A percentile compares a stretch with the other conserved stretches of the same genome.
Conservation (phyloP, 1,140 invertebrate genomes). For the Cherax destructor region DNA sequence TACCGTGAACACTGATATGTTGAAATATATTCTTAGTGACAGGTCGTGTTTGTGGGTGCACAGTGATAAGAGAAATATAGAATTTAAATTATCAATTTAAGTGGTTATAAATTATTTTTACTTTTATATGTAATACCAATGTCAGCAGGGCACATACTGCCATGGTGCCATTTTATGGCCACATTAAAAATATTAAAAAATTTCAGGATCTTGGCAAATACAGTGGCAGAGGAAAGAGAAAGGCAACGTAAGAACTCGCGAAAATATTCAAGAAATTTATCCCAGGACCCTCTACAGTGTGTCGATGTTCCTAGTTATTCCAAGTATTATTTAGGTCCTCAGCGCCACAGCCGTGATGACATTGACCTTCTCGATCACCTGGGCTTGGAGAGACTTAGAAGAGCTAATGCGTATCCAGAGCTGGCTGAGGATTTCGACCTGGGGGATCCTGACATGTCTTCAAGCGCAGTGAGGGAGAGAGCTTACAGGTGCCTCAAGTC, state of each 20-base stretch:
- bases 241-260: constrained; percentile 38
- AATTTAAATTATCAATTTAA: not conserved
- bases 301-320: no score
- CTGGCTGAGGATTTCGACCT: constrained; percentile 30
- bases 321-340: not conserved
- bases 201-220: constrained; percentile 47
- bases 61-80: no score
- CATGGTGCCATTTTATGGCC: no score
- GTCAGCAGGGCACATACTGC: no score
- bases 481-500: constrained; percentile 1
- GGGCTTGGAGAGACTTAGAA: constrained; percentile 13
- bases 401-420: constrained; percentile 7
- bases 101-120: no score
- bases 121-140: no score
- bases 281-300: not conserved
- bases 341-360: not conserved
- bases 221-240: constrained; percentile 46
- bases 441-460: constrained; percentile 14
- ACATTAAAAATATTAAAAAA: no score
- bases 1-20: no score
- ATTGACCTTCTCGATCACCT: constrained; percentile 30
- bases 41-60: no score
- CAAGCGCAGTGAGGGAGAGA: not conserved
- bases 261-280: constrained; percentile 3
- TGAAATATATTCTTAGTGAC: no score